Evolutionary conservation across 2,113 vertebrate species (phyloP), one percentile per base, ranked within the genome.

Genomic region (Lepus timidus): DNA sequence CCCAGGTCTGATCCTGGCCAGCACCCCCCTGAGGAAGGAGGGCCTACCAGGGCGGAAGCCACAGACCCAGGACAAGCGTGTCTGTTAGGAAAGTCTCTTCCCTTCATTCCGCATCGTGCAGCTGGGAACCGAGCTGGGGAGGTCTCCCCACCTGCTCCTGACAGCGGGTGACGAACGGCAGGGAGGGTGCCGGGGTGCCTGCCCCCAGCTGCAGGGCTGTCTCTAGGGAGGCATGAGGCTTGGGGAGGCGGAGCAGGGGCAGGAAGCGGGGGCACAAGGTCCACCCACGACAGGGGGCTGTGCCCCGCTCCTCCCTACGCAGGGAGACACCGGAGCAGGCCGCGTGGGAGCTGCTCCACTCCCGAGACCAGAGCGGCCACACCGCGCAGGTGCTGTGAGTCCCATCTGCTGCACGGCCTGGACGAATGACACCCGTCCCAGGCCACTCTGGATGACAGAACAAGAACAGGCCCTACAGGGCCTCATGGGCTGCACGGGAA

Each of bases 131-230:
- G 44, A 31, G 16, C 16, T 36, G 44, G 64, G 13, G 75, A 86
- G 76, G 49, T 31, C 17, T 58, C 16, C 70, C 85, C 78, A 70
- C 71, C 70, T 49, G 73, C 68, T 91, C 87, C 84, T 23, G n/a
- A 62, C 68, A 70, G 80, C 5, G 85, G 83, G 85, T 95, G 92
- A 95, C 82, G 93, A 96, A 84, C 4, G 71, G 84, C 58, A n/a
- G 88, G 62, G 51, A 0, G 70, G 61, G 31, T 31, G 44, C 13
- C 25, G 71, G 49, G 74, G n/a, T 55, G 36, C 75, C 82, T 16
- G 62, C 92, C 89, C 91, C 83, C 88, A 89, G 94, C 65, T 93
- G 88, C 82, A 73, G 64, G 14, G 49, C 95, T 90, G 74, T 83
- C 74, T 85, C 19, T 1, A 0, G 85, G 88, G 88, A 81, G 91